phyloP scores from a whole-genome alignment of 2,113 vertebrate genomes.

The Laticauda laticaudata region DNA sequence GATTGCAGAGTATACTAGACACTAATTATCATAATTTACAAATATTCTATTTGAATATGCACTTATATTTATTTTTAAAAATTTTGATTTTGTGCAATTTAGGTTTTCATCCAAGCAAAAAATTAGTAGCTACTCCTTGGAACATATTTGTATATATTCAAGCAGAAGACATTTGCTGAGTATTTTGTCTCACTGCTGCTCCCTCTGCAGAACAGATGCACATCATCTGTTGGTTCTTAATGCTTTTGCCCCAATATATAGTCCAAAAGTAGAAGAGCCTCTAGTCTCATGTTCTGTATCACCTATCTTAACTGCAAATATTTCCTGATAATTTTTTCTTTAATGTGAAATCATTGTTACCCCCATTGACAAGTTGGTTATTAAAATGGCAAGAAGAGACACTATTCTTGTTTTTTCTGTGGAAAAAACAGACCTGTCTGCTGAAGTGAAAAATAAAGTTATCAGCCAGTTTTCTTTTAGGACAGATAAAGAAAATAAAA shows the following conservation, averaged over 20 bases:
- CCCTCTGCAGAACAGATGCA: background rate
- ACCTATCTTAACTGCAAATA: slow-evolving; percentile 3
- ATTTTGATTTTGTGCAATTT: background rate
- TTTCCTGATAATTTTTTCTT: slow-evolving; percentile 12
- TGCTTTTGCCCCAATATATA: background rate
- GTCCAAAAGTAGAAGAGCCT: background rate
- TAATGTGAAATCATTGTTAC: background rate
- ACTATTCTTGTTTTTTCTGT: background rate
- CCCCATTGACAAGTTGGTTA: background rate
- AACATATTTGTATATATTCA: background rate
- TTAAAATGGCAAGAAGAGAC: background rate
- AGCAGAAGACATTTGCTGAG: background rate
- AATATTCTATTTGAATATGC: background rate
- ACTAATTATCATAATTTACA: background rate
- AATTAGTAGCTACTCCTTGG: background rate
- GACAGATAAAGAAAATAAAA: background rate
- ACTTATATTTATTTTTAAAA: background rate
- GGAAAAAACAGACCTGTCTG: background rate
- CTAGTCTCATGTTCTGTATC: background rate
- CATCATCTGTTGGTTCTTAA: background rate
- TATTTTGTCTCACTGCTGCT: background rate
- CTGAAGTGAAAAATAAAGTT: background rate
- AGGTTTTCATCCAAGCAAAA: background rate
- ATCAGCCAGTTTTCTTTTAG: background rate
- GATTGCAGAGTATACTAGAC: background rate